Evolutionary conservation across 2,888 invertebrate genomes (phyloP).

Genomic region (Cantharis lateralis): DNA sequence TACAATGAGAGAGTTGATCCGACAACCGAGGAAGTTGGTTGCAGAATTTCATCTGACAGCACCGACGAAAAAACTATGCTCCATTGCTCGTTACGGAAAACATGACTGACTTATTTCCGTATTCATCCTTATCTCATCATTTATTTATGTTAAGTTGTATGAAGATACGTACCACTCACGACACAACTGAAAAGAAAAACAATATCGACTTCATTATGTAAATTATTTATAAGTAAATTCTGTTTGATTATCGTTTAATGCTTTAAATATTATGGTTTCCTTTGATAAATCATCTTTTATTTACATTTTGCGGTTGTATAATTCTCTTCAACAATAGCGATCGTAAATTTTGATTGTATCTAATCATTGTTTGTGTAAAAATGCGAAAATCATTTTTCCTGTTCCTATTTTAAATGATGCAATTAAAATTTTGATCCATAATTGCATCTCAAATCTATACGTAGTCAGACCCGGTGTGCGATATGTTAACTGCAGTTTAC

Average conservation of each 20-base stretch:
- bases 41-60: conserved; percentile 32
- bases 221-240: neutral
- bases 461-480: no score
- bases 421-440: no score
- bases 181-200: neutral
- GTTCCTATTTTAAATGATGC: neutral
- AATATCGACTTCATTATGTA: neutral
- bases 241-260: neutral
- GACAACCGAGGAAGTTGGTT: conserved; percentile 35
- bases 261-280: neutral
- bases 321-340: neutral
- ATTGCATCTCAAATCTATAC: no score
- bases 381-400: neutral
- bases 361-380: neutral
- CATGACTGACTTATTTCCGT: conserved; percentile 28
- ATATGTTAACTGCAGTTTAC: no score
- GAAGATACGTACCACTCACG: neutral
- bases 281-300: neutral
- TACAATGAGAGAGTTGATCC: conserved; percentile 36
- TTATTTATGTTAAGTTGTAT: neutral
- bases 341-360: neutral
- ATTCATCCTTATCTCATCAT: neutral
- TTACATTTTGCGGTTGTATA: neutral
- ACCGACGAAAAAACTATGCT: conserved; percentile 27
- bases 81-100: conserved; percentile 28